A percentile compares a stretch with the other conserved stretches of the same genome.
Conservation (phyloP, 1,140 invertebrate genomes). For the Nilaparvata lugens region DNA sequence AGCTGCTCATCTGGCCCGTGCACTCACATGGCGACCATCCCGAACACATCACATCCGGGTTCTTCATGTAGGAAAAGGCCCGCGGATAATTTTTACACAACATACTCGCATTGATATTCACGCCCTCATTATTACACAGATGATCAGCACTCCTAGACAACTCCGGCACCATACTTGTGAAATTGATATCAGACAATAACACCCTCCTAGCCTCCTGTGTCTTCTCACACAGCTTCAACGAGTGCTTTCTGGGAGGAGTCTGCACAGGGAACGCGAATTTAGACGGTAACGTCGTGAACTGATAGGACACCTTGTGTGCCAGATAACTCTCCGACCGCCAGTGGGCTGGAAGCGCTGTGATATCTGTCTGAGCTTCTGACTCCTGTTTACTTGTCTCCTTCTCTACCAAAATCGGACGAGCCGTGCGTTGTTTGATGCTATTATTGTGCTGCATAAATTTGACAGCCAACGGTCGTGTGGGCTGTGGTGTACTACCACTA, state of each 20-base stretch:
- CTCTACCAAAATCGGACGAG: conserved; percentile 31
- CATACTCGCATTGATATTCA: conserved; percentile 12
- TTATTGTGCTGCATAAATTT: conserved; percentile 25
- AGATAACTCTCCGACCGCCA: conserved; percentile 69
- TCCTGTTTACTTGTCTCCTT: conserved; percentile 45
- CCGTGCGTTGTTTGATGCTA: conserved; percentile 15
- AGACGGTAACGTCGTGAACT: conserved; percentile 53
- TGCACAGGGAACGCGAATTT: conserved; percentile 48
- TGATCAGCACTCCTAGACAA: conserved; percentile 67
- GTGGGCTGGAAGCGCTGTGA: conserved; percentile 58
- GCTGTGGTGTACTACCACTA: not conserved
- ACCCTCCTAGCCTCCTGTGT: conserved; percentile 56
- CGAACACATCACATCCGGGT: conserved; percentile 24
- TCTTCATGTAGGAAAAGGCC: conserved; percentile 31
- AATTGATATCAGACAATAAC: conserved; percentile 64
- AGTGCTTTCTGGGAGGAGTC: conserved; percentile 28
- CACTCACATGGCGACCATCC: conserved; percentile 26
- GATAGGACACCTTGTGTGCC: conserved; percentile 41
- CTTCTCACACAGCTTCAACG: conserved; percentile 45
- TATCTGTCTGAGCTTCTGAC: conserved; percentile 61
- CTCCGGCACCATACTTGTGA: conserved; percentile 74
- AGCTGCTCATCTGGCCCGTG: conserved; percentile 10
- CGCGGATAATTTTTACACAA: conserved; percentile 26
- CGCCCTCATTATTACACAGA: conserved; percentile 43
- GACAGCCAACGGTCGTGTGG: conserved; percentile 22